Evolutionary conservation across 2,888 invertebrate species (phyloP), one percentile per base, ranked within the genome.

Genomic region (Rutpela maculata): DNA sequence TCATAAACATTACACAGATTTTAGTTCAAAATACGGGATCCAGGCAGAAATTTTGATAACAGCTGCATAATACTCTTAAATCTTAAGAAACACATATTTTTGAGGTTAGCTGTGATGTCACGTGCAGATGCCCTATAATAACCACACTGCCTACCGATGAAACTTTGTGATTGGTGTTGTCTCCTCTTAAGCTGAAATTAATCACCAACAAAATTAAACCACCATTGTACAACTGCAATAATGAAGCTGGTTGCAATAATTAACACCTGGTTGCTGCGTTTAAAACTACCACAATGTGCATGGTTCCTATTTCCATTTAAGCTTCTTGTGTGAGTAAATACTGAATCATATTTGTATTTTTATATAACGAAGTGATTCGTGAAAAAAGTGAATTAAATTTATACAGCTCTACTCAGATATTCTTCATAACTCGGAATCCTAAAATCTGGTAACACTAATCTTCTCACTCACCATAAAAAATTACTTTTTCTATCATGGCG

Each of bases 401-500:
- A 15, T 43, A 43, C 43, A 15, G 12, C 15, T 43, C 15, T 43
- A 1, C 43, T 15, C 12, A n/a, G 50, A 50, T 43, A 43, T 35
- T 35, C 31, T 7, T 35, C 31, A 43, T 15, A 43, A 50, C n/a
- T 6, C 5, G 6, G 6, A 50, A 15, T 50, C 15, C 9, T 50
- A 50, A 11, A 15, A 50, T 50, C 50, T 50, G 50, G n/a, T 50
- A 50, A 50, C 50, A n/a, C n/a, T 50, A 50, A 6, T n/a, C n/a
- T 50, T 15, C 43, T 0, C 50, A 50, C n/a, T n/a, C 50, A 50
- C 50, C n/a, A 7, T 50, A 2, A 50, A 50, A 12, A 43, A 35
- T 43, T 1, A 43, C 43, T 12, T 50, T 43, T 43, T 56, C 3
- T 35, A 56, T 70, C 60, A 74, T 57, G 76, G 76, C n/a, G 78